A percentile compares a stretch with the other conserved stretches of the same genome.
Conservation (phyloP, 1,140 invertebrate genomes). For the Drosophila ambigua region DNA sequence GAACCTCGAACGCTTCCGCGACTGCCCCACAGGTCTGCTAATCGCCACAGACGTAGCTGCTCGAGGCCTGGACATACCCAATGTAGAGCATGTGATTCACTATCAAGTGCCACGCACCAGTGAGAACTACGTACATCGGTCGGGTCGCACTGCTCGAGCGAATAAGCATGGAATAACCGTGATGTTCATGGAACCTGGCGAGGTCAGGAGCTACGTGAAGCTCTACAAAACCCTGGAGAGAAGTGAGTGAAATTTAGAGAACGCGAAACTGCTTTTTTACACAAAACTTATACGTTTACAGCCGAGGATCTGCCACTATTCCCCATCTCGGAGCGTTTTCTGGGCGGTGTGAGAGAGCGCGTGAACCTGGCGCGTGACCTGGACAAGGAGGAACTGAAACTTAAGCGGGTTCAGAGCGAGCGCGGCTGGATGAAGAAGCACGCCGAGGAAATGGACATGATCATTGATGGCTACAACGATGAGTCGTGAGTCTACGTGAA, state of each 20-base stretch:
- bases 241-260: constrained; percentile 85
- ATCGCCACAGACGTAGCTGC: constrained; percentile 99
- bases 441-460: constrained; percentile 92
- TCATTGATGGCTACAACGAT: constrained; percentile 88
- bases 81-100: constrained; percentile 97
- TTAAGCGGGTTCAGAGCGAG: constrained; percentile 88
- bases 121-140: constrained; percentile 98
- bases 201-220: constrained; percentile 91
- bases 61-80: constrained; percentile 97
- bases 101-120: constrained; percentile 96
- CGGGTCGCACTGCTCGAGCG: constrained; percentile 97
- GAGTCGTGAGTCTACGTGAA: constrained; percentile 45
- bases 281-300: constrained; percentile 70
- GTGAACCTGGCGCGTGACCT: constrained; percentile 91
- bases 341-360: constrained; percentile 88
- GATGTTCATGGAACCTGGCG: constrained; percentile 94
- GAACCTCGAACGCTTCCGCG: constrained; percentile 96
- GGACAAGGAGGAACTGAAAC: constrained; percentile 89
- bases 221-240: constrained; percentile 92
- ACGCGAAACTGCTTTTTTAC: not conserved
- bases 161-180: constrained; percentile 95
- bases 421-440: constrained; percentile 92
- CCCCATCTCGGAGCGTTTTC: constrained; percentile 89
- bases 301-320: constrained; percentile 93
- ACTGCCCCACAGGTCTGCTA: constrained; percentile 90